Conservation (phyloP, 2,888 invertebrate genomes). For the Caenorhabditis zanzibari region DNA sequence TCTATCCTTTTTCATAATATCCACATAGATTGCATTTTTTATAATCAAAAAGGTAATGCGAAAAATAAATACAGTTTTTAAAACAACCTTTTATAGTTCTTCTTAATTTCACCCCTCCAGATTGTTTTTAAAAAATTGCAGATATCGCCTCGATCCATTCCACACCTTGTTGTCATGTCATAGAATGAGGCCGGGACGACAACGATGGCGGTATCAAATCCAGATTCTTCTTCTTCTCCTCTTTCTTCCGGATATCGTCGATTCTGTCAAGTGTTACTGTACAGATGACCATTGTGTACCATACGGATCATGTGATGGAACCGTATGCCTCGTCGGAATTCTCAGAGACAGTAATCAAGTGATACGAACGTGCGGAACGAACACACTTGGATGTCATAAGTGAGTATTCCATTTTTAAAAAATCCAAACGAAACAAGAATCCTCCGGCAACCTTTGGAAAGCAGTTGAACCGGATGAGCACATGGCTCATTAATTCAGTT, state of each 20-base stretch:
- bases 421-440: neutral
- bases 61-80: too few species aligned
- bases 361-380: constrained; percentile 75
- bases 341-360: constrained; percentile 75
- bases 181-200: constrained; percentile 59
- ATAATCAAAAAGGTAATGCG: too few species aligned
- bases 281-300: constrained; percentile 81
- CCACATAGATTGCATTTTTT: too few species aligned
- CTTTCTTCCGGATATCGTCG: constrained; percentile 29
- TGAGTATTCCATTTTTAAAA: too few species aligned
- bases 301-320: constrained; percentile 82
- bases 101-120: too few species aligned
- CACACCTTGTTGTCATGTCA: constrained; percentile 52
- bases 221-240: constrained; percentile 35
- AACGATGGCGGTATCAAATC: constrained; percentile 51
- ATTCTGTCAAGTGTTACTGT: constrained; percentile 73
- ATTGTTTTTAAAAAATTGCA: neutral
- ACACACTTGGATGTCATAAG: constrained; percentile 73
- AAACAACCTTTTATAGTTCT: too few species aligned
- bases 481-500: constrained; percentile 21
- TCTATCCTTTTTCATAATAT: too few species aligned
- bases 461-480: constrained; percentile 4
- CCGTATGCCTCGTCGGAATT: constrained; percentile 81
- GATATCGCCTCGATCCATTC: constrained; percentile 18
- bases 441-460: neutral